Percentiles rank a stretch among this genome's conserved stretches.
Conservation (phyloP, 2,113 vertebrate genomes). For the Aptenodytes forsteri region DNA sequence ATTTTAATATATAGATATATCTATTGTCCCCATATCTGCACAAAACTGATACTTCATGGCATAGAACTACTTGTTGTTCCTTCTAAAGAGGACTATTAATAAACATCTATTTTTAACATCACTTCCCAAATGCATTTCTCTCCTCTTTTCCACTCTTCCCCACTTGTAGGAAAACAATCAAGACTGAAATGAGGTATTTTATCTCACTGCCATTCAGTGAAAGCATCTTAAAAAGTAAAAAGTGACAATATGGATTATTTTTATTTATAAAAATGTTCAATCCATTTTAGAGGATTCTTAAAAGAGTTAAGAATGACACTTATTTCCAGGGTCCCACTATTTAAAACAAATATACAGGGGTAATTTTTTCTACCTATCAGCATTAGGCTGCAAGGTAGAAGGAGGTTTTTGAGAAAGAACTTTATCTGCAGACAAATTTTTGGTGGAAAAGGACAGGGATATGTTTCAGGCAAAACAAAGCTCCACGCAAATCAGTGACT, state of each 20-base stretch:
- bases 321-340: not conserved
- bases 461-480: not conserved
- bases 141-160: not conserved
- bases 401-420: not conserved
- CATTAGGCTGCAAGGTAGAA: not conserved
- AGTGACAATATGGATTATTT: not conserved
- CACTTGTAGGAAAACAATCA: not conserved
- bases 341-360: not conserved
- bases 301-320: not conserved
- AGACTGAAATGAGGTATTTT: not conserved
- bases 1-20: not conserved
- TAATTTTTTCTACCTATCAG: not conserved
- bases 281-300: not conserved
- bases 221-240: not conserved
- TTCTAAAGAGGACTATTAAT: not conserved
- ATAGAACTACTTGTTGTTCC: not conserved
- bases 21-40: not conserved
- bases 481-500: not conserved
- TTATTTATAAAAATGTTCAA: not conserved
- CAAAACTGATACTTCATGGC: not conserved
- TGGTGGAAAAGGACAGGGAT: not conserved
- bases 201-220: not conserved
- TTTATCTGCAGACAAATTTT: not conserved
- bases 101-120: not conserved
- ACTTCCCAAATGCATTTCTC: not conserved